These are phyloP conservation scores for Cynocephalus volans DNA, from an alignment of 2,113 vertebrate species.

Conservation along the genomic window DNA sequence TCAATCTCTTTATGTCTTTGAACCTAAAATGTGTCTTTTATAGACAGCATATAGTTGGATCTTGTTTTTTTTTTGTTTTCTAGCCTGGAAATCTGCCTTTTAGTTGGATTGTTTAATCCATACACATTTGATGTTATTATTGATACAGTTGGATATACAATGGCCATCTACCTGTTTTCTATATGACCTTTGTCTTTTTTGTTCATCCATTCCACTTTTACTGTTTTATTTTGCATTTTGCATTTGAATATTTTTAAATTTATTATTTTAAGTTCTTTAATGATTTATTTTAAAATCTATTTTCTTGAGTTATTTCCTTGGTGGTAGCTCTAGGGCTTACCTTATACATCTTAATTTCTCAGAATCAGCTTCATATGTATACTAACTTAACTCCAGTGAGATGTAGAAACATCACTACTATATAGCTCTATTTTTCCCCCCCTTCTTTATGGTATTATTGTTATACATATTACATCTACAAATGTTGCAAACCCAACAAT, in stretches of 20 bases:
- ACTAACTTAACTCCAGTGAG: background rate
- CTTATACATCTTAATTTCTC: background rate
- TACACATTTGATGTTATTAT: background rate
- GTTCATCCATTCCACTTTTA: background rate
- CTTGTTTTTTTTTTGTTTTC: background rate
- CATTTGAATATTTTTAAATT: conserved; percentile 4
- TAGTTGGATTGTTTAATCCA: background rate
- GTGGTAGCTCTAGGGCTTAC: background rate
- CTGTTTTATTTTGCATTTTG: background rate
- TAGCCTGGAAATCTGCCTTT: background rate
- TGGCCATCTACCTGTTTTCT: background rate
- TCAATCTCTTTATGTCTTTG: background rate
- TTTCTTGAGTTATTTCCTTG: conserved; percentile 35
- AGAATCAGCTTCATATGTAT: background rate
- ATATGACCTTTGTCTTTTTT: background rate
- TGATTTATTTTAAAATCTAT: background rate
- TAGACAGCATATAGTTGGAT: background rate
- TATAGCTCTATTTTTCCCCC: background rate
- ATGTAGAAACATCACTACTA: background rate
- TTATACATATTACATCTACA: background rate
- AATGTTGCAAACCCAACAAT: background rate
- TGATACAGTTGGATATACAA: background rate
- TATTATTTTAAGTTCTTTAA: background rate
- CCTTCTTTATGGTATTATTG: background rate
- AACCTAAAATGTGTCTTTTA: background rate